These are phyloP conservation scores for Epinephelus lanceolatus DNA, from an alignment of 2,113 vertebrate species.

Conservation along the genomic window DNA sequence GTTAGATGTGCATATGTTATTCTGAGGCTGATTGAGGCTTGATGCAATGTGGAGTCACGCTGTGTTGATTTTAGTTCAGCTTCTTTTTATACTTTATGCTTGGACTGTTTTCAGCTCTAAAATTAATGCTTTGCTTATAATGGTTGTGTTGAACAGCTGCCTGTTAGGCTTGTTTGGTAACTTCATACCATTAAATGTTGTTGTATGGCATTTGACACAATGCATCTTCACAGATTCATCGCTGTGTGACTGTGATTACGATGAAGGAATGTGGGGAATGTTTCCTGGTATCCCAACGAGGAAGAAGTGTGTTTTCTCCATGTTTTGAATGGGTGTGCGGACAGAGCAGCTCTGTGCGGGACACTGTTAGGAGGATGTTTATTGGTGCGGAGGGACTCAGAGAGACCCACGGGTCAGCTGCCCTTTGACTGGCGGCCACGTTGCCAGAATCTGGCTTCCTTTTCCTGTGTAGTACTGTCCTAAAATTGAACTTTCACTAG, in stretches of 20 bases:
- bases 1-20: conserved; percentile 39
- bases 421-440: conserved; percentile 21
- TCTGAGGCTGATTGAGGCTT: conserved; percentile 24
- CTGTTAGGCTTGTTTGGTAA: not conserved
- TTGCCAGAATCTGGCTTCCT: conserved; percentile 65
- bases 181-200: conserved; percentile 14
- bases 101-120: conserved; percentile 19
- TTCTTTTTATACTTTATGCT: not conserved
- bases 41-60: conserved; percentile 2
- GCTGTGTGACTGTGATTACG: conserved; percentile 6
- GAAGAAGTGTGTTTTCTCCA: conserved; percentile 49
- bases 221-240: conserved; percentile 25
- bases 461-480: conserved; percentile 55
- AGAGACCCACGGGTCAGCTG: conserved; percentile 55
- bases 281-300: conserved; percentile 39
- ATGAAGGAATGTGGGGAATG: conserved; percentile 65
- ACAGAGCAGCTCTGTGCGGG: conserved; percentile 32
- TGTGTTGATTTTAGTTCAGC: conserved; percentile 9
- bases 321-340: conserved; percentile 51
- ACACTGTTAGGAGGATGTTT: conserved; percentile 72
- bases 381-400: conserved; percentile 30
- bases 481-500: conserved; percentile 46
- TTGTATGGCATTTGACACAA: conserved; percentile 18
- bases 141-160: conserved; percentile 2
- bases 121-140: not conserved